phyloP scores from a whole-genome alignment of 1,140 invertebrate species.

The Musca domestica region DNA sequence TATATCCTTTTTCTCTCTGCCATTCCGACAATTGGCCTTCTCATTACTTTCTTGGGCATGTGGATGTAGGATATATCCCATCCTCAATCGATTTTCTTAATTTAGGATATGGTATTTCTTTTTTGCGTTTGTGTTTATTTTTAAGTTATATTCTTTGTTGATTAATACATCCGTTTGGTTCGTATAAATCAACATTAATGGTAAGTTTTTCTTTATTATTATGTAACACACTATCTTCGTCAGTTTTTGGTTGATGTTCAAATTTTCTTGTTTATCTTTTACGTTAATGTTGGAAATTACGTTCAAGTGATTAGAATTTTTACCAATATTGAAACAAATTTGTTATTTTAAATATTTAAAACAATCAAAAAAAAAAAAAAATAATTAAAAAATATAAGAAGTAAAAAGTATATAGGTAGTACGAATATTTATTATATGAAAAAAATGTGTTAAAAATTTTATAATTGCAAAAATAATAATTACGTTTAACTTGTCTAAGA shows the following conservation, averaged over 20 bases:
- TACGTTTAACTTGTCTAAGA: constrained; percentile 36
- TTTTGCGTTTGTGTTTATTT: too few species aligned
- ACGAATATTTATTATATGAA: not conserved
- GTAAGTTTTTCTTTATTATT: not conserved
- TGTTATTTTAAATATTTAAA: constrained; percentile 32
- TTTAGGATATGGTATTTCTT: too few species aligned
- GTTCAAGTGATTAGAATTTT: constrained; percentile 39
- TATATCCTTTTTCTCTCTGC: too few species aligned
- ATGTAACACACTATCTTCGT: constrained; percentile 49
- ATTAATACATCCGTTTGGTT: too few species aligned
- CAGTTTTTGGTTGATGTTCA: constrained; percentile 36
- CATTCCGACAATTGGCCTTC: too few species aligned
- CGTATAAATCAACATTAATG: too few species aligned
- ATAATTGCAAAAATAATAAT: constrained; percentile 28
- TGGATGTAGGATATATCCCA: too few species aligned
- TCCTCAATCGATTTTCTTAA: too few species aligned
- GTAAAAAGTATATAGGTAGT: constrained; percentile 2
- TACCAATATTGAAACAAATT: constrained; percentile 23
- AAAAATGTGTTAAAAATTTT: not conserved
- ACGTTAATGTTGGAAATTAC: constrained; percentile 15
- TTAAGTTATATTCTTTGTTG: too few species aligned
- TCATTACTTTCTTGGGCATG: too few species aligned
- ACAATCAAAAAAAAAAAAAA: constrained; percentile 13
- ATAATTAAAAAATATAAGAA: constrained; percentile 28
- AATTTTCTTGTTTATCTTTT: constrained; percentile 10